Evolutionary conservation across 2,888 invertebrate species (phyloP), one percentile per base, ranked within the genome.

Genomic region (Hydroisotoma schaefferi): DNA sequence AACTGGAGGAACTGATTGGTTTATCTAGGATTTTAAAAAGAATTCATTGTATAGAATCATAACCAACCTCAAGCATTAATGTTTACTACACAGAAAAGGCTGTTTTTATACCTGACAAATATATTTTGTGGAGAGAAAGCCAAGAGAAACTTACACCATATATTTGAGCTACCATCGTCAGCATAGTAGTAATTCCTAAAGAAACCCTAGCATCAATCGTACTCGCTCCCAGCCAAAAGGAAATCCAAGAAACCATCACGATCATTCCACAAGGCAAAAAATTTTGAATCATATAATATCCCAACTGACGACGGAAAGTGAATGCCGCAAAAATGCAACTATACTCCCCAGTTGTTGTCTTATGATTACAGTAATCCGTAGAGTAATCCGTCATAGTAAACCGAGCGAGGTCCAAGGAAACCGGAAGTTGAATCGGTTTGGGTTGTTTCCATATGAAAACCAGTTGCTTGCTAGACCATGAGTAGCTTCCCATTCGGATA

Each of bases 1-100:
- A 29, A 81, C 81, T 2, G 81, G 78, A 1, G 81, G 81, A 4
- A 77, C 69, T 10, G 75, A 74, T 26, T 76, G 74, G 68, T 79
- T 80, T 68, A 80, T 78, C 57, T 78, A 77, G 2, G 77, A 76
- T 23, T 75, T 75, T 67, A 10, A 25, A 23, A 25, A 5, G 8
- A n/a, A n/a, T n/a, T n/a, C n/a, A n/a, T n/a, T n/a, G n/a, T n/a
- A n/a, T n/a, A 47, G 12, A 8, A 23, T 8, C 23, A 23, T 15
- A 47, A 47, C 20, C 20, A 10, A 43, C 18, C 43, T n/a, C 20
- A 43, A 18, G 6, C 20, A 43, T n/a, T 43, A 43, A 18, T 12
- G 6, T 43, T 43, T 6, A 6, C 18, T n/a, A n/a, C 20, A 8
- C 43, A n/a, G 10, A 18, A 43, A n/a, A 8, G 18, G 20, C 6